Base-by-base conservation (phyloP, 2,888 invertebrate genomes). In the Globia sparganii region DNA sequence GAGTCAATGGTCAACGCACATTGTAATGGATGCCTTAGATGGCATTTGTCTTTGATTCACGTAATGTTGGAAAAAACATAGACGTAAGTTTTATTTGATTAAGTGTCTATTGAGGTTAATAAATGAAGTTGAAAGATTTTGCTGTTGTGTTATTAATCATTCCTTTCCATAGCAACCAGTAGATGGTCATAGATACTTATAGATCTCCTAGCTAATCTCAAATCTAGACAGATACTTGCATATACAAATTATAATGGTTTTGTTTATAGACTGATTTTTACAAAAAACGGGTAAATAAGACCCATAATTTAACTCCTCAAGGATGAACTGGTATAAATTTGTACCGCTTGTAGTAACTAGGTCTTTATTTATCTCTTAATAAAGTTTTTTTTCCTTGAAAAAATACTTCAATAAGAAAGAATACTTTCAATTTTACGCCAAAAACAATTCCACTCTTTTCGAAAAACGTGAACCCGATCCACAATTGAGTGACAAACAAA, bases 1-100 rank as follows among this genome's bases (percentile, higher is more conserved):
- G 43, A 80, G 77, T 82, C 84, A 78, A 72, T 87, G 59, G 77
- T 81, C 80, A 80, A 72, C 56, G 31, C 31, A 61, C 70, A 80
- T 84, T 82, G 79, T 76, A 77, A 78, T 82, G 68, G 21, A 2
- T 37, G 21, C 75, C 81, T n/a, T 83, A 78, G 59, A 85, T 37
- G 81, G 81, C 11, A 67, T 69, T 75, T 64, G 34, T 67, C 69
- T 66, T 69, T 81, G 82, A 84, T 85, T 77, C 61, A 49, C 31
- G 61, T n/a, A 56, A 0, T 61, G 18, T 13, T 28, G 31, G 9
- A 75, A 79, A 65, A 75, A 68, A 58, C 1, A 4, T 31, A 6
- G 8, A 46, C 13, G 21, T 43, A 0, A 8, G 18, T 64, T 56
- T 64, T 67, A 15, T 64, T 64, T 67, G 37, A 25, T 53, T 64